Base-by-base conservation (phyloP, 1,140 invertebrate species). In the Ruditapes philippinarum region DNA sequence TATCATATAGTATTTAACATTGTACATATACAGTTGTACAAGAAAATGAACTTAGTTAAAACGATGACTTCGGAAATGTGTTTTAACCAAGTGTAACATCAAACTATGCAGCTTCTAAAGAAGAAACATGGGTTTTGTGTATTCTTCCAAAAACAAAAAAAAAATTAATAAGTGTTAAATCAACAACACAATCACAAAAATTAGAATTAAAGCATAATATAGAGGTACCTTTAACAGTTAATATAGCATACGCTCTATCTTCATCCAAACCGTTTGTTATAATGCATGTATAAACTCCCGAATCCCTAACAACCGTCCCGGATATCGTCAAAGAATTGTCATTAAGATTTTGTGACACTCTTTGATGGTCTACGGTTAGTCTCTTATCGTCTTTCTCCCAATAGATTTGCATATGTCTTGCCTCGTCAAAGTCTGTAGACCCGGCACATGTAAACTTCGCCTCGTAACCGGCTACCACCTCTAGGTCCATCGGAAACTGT, bases 271-370 rank as follows among this genome's bases (percentile, higher is more conserved):
- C 97, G 0, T 99, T 99, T 65, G 96, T 97, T 0, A 99, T 99
- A 31, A 99, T 97, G 96, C 99, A 99, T 0, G 99, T 99, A 94
- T 99, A 99, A 68, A 97, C 97, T 22, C 98, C 99, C 7, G 99
- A 99, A 96, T 99, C 98, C 76, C 99, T 96, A 96, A 99, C 98
- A 40, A 97, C 98, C 19, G 98, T 99, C 96, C 99, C 98, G 11
- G 98, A 98, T 81, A 99, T 99, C 11, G 98, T 98, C 74, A 99
- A 96, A 0, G 99, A 99, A 94, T 98, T 98, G 96, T 99, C 98
- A 91, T 94, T 93, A 19, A 90, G 90, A 98, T 95, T 93, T 74
- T 94, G 93, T 0, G 93, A 94, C 91, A 95, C 93, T 88, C 95
- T 89, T 98, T 97, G 98, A 54, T 94, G 95, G 45, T 98, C 97